phyloP scores from a whole-genome alignment of 2,888 invertebrate species.

The Tenthredo scrophulariae region DNA sequence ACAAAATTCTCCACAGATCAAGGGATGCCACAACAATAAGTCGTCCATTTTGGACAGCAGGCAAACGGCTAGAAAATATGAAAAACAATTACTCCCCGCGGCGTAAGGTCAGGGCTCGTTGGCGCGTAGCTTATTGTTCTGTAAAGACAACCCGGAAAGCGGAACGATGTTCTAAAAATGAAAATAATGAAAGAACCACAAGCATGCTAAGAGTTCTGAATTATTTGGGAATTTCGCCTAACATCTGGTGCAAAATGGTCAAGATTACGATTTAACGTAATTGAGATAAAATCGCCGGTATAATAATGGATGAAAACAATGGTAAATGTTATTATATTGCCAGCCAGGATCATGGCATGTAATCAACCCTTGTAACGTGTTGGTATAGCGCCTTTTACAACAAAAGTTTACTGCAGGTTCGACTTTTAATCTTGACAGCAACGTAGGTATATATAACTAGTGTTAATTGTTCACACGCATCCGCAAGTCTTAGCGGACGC shows the following conservation, averaged over 20 bases:
- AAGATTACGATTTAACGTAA: background rate
- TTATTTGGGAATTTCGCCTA: constrained; percentile 5
- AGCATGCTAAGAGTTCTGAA: background rate
- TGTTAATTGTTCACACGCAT: constrained; percentile 52
- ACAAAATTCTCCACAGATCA: constrained; percentile 26
- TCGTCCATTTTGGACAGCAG: constrained; percentile 45
- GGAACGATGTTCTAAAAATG: constrained; percentile 43
- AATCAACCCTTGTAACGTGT: constrained; percentile 34
- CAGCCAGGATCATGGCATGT: background rate
- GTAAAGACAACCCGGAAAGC: constrained; percentile 47
- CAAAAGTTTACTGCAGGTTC: constrained; percentile 21
- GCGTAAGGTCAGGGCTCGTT: constrained; percentile 35
- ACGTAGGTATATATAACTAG: background rate
- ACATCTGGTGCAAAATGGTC: constrained; percentile 39
- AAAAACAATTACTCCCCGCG: constrained; percentile 52
- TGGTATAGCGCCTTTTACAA: constrained; percentile 17
- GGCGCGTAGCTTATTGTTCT: constrained; percentile 32
- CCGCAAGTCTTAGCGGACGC: constrained; percentile 13
- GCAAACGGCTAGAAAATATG: constrained; percentile 43
- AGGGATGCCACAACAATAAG: constrained; percentile 29
- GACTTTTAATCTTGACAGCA: constrained; percentile 13
- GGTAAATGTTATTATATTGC: background rate
- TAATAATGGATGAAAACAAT: background rate
- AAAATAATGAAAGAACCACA: constrained; percentile 46
- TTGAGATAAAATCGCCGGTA: constrained; percentile 5